Evolutionary conservation across 1,140 invertebrate species (phyloP).

Genomic region (Micrasema longulum): DNA sequence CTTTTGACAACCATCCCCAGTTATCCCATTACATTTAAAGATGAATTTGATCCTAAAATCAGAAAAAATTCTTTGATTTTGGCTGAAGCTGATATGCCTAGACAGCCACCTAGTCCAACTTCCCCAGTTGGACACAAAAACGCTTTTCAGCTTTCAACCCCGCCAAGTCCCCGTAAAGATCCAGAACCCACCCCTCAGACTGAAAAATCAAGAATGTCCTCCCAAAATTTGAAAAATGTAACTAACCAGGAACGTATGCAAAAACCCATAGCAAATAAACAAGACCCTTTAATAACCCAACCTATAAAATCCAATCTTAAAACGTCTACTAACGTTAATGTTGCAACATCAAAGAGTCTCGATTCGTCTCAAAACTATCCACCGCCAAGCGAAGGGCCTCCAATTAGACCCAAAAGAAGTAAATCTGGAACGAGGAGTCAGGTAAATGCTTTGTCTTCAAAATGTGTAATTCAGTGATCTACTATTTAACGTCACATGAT

Average conservation of each 20-base stretch:
- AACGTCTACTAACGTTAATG: conserved; percentile 45
- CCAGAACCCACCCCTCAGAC: conserved; percentile 26
- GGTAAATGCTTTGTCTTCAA: conserved; percentile 57
- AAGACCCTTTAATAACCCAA: conserved; percentile 33
- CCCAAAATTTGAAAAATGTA: conserved; percentile 33
- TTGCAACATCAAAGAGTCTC: conserved; percentile 52
- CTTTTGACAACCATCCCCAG: conserved; percentile 60
- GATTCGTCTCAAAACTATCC: conserved; percentile 55
- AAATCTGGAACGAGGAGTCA: conserved; percentile 66
- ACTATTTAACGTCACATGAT: neutral
- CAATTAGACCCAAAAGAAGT: conserved; percentile 66
- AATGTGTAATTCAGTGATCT: conserved; percentile 48
- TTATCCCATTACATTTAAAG: conserved; percentile 63
- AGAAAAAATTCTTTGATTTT: conserved; percentile 49
- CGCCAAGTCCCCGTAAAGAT: conserved; percentile 58
- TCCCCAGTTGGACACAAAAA: conserved; percentile 57
- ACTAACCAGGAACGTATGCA: conserved; percentile 37
- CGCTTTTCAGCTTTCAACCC: conserved; percentile 56
- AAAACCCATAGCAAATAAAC: conserved; percentile 42
- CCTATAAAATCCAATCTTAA: conserved; percentile 49
- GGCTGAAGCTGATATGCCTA: conserved; percentile 51
- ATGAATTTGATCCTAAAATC: conserved; percentile 55
- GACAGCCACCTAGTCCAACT: conserved; percentile 56
- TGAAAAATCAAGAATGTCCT: conserved; percentile 3
- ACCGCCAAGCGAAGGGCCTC: conserved; percentile 61